phyloP scores from a whole-genome alignment of 2,888 invertebrate species.

The Drosophila rellima region DNA sequence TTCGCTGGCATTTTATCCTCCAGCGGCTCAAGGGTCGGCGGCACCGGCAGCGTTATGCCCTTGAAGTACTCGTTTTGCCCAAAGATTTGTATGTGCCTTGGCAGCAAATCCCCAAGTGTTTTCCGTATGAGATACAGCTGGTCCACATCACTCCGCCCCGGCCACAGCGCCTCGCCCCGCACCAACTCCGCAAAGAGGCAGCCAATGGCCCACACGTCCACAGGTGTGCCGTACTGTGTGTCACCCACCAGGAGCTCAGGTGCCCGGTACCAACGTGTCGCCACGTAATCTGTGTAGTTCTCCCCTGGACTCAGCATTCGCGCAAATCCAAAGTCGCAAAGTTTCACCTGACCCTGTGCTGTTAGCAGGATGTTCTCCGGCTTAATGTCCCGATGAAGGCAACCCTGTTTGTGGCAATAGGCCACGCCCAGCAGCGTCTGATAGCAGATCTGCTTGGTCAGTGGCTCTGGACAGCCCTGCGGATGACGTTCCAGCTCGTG shows the following conservation, averaged over 20 bases:
- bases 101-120: slow-evolving; percentile 96
- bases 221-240: slow-evolving; percentile 94
- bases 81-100: slow-evolving; percentile 98
- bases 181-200: slow-evolving; percentile 95
- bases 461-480: slow-evolving; percentile 95
- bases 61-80: slow-evolving; percentile 96
- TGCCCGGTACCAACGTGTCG: slow-evolving; percentile 99
- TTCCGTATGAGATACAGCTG: slow-evolving; percentile 98
- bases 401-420: slow-evolving; percentile 98
- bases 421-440: slow-evolving; percentile 98
- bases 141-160: slow-evolving; percentile 99
- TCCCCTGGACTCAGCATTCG: slow-evolving; percentile 98
- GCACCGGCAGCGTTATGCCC: slow-evolving; percentile 96
- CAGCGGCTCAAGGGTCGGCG: slow-evolving; percentile 93
- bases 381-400: slow-evolving; percentile 98
- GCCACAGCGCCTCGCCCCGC: slow-evolving; percentile 97
- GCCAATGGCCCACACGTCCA: slow-evolving; percentile 99
- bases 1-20: slow-evolving; percentile 94
- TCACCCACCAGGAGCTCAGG: slow-evolving; percentile 99
- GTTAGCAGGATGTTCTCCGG: slow-evolving; percentile 99
- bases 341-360: slow-evolving; percentile 96
- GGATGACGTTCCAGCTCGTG: slow-evolving; percentile 98
- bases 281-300: slow-evolving; percentile 99
- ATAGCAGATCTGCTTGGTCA: slow-evolving; percentile 96
- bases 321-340: slow-evolving; percentile 99